Evolutionary conservation across 2,888 invertebrate species (phyloP).

Genomic region (Drosophila cracens): DNA sequence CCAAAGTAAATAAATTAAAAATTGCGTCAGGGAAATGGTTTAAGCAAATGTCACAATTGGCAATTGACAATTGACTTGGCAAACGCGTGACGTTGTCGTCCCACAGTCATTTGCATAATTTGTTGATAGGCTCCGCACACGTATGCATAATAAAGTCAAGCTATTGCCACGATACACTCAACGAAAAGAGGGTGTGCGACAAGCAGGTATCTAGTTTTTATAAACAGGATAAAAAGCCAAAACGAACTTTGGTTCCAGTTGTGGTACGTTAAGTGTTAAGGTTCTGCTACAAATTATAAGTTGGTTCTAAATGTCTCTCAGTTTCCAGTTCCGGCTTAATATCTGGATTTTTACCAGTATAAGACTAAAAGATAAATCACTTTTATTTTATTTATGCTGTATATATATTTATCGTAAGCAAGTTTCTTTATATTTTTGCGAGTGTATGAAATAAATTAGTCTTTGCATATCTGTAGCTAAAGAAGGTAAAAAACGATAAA

Average conservation of each 20-base stretch:
- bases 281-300: neutral
- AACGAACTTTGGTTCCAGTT: neutral
- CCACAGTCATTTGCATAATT: slow-evolving; percentile 77
- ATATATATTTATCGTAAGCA: neutral
- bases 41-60: slow-evolving; percentile 69
- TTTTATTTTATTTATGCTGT: neutral
- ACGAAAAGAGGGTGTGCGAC: neutral
- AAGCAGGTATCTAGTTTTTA: neutral
- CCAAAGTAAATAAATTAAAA: slow-evolving; percentile 50
- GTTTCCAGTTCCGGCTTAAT: neutral
- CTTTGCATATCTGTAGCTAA: slow-evolving; percentile 23
- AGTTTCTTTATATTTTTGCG: neutral
- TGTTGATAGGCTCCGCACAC: slow-evolving; percentile 58
- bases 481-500: slow-evolving; percentile 58
- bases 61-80: slow-evolving; percentile 55
- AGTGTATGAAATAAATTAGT: slow-evolving; percentile 54
- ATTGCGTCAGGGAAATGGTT: slow-evolving; percentile 59
- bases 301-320: neutral
- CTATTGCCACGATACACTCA: slow-evolving; percentile 36
- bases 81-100: slow-evolving; percentile 51
- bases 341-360: neutral
- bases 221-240: neutral
- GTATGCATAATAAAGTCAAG: slow-evolving; percentile 54
- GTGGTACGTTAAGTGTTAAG: neutral
- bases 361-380: too few species aligned